Evolutionary conservation across 2,797 vertebrate species (phyloP), one percentile per base, ranked within the genome.

Genomic region (Scolopax rusticola): DNA sequence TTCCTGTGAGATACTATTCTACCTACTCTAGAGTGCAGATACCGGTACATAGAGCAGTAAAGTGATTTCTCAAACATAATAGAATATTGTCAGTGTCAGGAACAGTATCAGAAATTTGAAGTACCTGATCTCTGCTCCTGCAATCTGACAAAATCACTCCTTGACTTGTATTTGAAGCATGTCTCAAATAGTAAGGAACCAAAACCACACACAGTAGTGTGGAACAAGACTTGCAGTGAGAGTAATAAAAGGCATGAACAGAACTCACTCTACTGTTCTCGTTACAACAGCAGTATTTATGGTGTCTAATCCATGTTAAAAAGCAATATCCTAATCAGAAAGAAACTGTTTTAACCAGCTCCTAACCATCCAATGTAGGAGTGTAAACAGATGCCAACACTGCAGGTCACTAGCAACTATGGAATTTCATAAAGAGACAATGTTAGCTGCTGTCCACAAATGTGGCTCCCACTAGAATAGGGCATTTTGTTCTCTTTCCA

Each of bases 391-490:
- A 86, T 60, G 33, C 93, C 95, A 96, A 88, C 67, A 45, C 27
- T 65, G 76, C 76, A 80, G 95, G 94, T 95, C 97, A 91, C 95
- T 57, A 86, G 92, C 15, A 90, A 69, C 78, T 15, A 53, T 2
- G 40, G 95, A 50, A 91, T 95, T 94, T 91, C 90, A 86, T 56
- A 77, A 87, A 90, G 89, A 76, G 91, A 93, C 92, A 93, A 53
- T 76, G 82, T 94, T 86, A 97, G 84, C 91, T 75, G 25, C 94
- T 96, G 94, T 94, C 93, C 97, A 95, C 84, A 97, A 95, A 95
- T n/a, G 84, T 91, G 82, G 96, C 67, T 98, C 96, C 96, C 91
- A 93, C 92, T 95, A 91, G 92, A 97, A 95, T 4, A 91, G 90
- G 96, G 86, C 70, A 95, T 94, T 97, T 81, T 87, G 63, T 91